These are phyloP conservation scores for Cygnus buccinator DNA, from an alignment of 2,113 vertebrate genomes.

Conservation along the genomic window DNA sequence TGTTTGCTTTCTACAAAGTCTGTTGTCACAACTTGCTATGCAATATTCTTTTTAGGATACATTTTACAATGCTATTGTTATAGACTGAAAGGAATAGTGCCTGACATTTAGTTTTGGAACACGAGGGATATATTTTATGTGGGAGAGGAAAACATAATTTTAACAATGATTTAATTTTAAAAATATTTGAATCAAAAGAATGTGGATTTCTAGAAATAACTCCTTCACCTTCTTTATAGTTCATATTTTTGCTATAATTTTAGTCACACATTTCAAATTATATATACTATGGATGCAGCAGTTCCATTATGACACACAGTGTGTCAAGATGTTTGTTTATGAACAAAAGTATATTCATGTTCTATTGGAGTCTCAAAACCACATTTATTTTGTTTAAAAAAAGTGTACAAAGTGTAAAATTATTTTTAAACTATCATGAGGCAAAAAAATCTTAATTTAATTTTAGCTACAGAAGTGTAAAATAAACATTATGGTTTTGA, in stretches of 20 bases:
- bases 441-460: background rate
- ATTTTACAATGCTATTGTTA: slow-evolving; percentile 45
- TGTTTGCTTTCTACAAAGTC: background rate
- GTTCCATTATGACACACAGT: background rate
- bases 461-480: background rate
- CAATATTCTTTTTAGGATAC: background rate
- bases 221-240: background rate
- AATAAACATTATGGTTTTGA: background rate
- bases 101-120: background rate
- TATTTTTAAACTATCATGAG: background rate
- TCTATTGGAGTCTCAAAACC: background rate
- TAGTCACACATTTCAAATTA: background rate
- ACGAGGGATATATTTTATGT: no score
- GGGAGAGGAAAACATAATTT: no score
- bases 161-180: no score
- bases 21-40: background rate
- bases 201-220: background rate
- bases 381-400: background rate
- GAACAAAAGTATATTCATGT: background rate
- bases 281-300: background rate
- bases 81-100: background rate
- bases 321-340: background rate
- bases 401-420: background rate
- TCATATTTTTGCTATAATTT: background rate
- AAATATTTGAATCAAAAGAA: background rate